Base-by-base conservation (phyloP, 2,797 vertebrate genomes). In the Columba guinea region DNA sequence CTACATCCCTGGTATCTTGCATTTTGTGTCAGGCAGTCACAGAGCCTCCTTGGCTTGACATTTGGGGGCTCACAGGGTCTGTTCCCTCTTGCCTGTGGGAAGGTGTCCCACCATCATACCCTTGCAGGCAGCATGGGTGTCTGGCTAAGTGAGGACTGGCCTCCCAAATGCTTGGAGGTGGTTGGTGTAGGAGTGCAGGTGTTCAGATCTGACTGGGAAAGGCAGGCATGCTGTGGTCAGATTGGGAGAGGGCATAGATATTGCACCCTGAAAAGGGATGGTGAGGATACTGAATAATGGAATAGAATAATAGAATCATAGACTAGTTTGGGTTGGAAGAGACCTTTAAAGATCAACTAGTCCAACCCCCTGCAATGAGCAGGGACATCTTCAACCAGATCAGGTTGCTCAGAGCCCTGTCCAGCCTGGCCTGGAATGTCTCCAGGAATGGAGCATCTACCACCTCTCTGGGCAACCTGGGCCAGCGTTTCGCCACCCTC, bases 81-180 rank as follows among this genome's bases (percentile, higher is more conserved):
- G 35, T 67, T 19, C 1, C 12, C 6, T 59, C 70, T 56, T 87
- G 32, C 18, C n/a, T 48, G 2, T 22, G 51, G 62, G 69, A 73
- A 77, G 17, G 9, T 44, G 34, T 62, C 28, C 32, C 35, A 74
- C 8, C 16, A n/a, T 37, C 18, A n/a, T 14, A 46, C 3, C 10
- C 51, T 26, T 2, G 2, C 0, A 59, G 63, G 71, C 11, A 48
- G 30, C 11, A 10, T 48, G 1, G 3, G 14, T 62, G 28, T 41
- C 44, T 79, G 55, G 28, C 41, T 53, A 12, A 52, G 46, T 0
- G 3, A 55, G 37, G 34, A 10, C 22, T 62, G 53, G 15, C 11
- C 24, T 81, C 77, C 49, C 37, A 67, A 71, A 41, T 15, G 32
- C 34, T 37, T 69, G 74, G 39, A 32, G 41, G 30, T 0, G 4